These are phyloP conservation scores for Stegastes partitus DNA, from an alignment of 2,113 vertebrate species.

Conservation along the genomic window DNA sequence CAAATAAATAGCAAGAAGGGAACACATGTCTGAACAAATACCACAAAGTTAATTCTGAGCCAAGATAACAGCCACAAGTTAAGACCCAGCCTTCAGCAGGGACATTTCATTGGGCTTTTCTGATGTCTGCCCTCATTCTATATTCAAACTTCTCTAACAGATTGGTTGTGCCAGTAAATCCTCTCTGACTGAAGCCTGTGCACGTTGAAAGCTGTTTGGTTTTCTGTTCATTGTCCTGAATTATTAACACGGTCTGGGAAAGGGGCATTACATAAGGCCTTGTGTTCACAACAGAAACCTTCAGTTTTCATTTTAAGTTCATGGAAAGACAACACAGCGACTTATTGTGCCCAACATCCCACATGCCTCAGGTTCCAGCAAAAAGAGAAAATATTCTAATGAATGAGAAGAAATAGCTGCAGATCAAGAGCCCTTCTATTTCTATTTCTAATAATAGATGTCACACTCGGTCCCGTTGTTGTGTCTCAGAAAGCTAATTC, in stretches of 20 bases:
- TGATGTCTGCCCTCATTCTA: slow-evolving; percentile 47
- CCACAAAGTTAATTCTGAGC: slow-evolving; percentile 24
- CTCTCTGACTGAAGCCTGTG: slow-evolving; percentile 65
- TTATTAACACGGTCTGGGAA: slow-evolving; percentile 76
- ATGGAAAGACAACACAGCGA: slow-evolving; percentile 42
- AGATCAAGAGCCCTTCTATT: slow-evolving; percentile 68
- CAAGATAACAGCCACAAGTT: slow-evolving; percentile 40
- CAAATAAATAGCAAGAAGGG: slow-evolving; percentile 16
- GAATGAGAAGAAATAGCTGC: slow-evolving; percentile 62
- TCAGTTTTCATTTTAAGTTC: slow-evolving; percentile 71
- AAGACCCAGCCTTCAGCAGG: slow-evolving; percentile 31
- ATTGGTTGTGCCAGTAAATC: slow-evolving; percentile 68
- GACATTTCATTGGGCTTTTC: slow-evolving; percentile 36
- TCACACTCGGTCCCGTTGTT: slow-evolving; percentile 31
- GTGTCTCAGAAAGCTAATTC: slow-evolving; percentile 33
- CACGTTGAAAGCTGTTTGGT: slow-evolving; percentile 67
- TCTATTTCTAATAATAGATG: slow-evolving; percentile 75
- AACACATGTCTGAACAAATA: slow-evolving; percentile 46
- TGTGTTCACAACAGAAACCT: slow-evolving; percentile 74
- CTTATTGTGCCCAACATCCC: slow-evolving; percentile 67
- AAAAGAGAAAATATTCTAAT: slow-evolving; percentile 38
- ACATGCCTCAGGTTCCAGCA: slow-evolving; percentile 51
- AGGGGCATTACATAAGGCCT: slow-evolving; percentile 74
- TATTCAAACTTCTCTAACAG: slow-evolving; percentile 54
- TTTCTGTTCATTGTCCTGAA: slow-evolving; percentile 72